Evolutionary conservation across 2,888 invertebrate genomes (phyloP), one percentile per base, ranked within the genome.

Genomic region (Lasius platythorax): DNA sequence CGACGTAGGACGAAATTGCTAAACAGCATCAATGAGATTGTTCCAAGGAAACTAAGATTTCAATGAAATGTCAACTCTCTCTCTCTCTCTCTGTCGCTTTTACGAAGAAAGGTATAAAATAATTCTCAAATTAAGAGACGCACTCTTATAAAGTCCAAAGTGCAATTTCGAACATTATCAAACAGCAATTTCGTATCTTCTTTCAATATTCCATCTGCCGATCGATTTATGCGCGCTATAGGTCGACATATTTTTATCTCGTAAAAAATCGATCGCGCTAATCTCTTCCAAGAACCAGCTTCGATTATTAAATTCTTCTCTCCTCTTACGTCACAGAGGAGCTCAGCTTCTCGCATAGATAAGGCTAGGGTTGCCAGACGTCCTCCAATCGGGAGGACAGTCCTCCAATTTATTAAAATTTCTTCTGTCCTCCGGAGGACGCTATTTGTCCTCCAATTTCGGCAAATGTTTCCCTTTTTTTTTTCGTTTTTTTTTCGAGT

Each of bases 1-100:
- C 84, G 85, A 84, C 53, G 78, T 63, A 56, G 43, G 58, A 68
- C 30, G 50, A 78, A 74, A 82, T 81, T 37, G 50, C 43, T 30
- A 23, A 40, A 9, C 30, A 46, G 58, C 83, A 56, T 72, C 73
- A 76, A 85, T 70, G 66, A 79, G 66, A 56, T 63, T 40, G 12
- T 63, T 64, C 56, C 12, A 70, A 61, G 43, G 33, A 78, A 64
- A 76, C 28, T 61, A 43, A 33, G 37, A 63, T 63, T 73, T 15
- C 30, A 12, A 23, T 40, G 11, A 43, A 58, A 43, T 33, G 23
- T 40, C 46, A 40, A 28, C 50, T 28, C 50, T 76, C 23, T 53
- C 66, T 66, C 37, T 33, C 33, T 23, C 23, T 23, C 23, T 23
- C 5, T 40, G 8, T 40, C 3, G 4, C 23, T 58, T 58, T 58